A percentile compares a stretch with the other conserved stretches of the same genome.
Conservation (phyloP, 2,888 invertebrate genomes). For the Hipparchia sbordonii region DNA sequence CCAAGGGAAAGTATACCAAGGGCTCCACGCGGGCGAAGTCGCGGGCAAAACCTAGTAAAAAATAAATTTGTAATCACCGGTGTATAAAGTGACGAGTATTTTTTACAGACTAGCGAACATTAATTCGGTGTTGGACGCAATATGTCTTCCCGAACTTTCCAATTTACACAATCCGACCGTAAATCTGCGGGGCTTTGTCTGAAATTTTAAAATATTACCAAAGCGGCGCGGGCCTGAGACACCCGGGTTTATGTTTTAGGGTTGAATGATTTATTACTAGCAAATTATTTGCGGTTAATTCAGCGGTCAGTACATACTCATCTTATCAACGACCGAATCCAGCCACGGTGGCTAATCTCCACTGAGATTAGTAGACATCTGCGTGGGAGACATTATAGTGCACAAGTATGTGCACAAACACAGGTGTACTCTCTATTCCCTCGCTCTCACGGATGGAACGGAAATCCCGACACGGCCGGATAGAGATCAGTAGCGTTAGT, state of each 20-base stretch:
- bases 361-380: no score
- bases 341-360: no score
- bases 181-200: conserved; percentile 68
- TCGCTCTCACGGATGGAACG: no score
- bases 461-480: no score
- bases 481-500: no score
- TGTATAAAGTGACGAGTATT: conserved; percentile 20
- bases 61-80: background rate
- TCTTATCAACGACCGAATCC: no score
- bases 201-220: conserved; percentile 69
- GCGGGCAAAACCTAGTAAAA: no score
- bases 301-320: background rate
- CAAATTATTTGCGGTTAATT: conserved; percentile 2
- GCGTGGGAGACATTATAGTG: no score
- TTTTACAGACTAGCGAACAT: conserved; percentile 44
- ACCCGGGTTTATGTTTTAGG: conserved; percentile 56
- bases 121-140: conserved; percentile 56
- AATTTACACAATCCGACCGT: conserved; percentile 72
- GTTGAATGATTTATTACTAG: conserved; percentile 59
- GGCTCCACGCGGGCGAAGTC: no score
- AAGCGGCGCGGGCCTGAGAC: conserved; percentile 49
- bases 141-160: conserved; percentile 68
- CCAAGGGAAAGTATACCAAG: no score
- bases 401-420: no score
- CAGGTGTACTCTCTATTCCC: no score